Evolutionary conservation across 2,113 vertebrate species (phyloP).

Genomic region (Halichoeres trimaculatus): DNA sequence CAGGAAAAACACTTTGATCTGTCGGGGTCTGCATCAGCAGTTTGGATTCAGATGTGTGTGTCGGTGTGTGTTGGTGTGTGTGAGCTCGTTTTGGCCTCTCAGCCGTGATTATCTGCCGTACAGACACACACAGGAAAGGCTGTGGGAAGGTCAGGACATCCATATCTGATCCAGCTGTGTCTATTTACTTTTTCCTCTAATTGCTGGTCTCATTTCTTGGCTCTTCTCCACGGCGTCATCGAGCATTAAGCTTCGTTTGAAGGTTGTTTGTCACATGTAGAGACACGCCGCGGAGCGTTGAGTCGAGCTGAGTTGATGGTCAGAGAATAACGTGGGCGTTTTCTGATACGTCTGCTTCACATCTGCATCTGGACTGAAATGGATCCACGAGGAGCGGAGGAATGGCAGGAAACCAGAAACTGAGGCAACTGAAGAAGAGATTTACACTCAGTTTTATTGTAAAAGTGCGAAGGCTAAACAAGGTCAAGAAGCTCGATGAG

Average conservation of each 20-base stretch:
- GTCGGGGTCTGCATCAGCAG: constrained; percentile 16
- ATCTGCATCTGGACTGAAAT: constrained; percentile 21
- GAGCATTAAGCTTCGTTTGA: constrained; percentile 15
- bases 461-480: no score
- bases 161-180: constrained; percentile 15
- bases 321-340: constrained; percentile 7
- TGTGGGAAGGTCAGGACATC: constrained; percentile 50
- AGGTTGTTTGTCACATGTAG: background rate
- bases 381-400: background rate
- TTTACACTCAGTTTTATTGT: background rate
- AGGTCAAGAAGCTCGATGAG: no score
- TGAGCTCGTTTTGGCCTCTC: background rate
- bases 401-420: background rate
- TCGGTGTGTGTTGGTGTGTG: constrained; percentile 3
- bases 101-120: constrained; percentile 16
- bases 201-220: constrained; percentile 25
- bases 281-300: background rate
- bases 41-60: constrained; percentile 11
- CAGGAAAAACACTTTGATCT: constrained; percentile 22
- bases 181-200: background rate
- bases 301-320: background rate
- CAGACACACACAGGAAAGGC: background rate
- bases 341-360: background rate
- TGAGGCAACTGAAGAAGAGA: background rate
- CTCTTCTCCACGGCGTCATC: background rate